Evolutionary conservation across 2,797 vertebrate species (phyloP), one percentile per base, ranked within the genome.

Genomic region (Thamnophis elegans): DNA sequence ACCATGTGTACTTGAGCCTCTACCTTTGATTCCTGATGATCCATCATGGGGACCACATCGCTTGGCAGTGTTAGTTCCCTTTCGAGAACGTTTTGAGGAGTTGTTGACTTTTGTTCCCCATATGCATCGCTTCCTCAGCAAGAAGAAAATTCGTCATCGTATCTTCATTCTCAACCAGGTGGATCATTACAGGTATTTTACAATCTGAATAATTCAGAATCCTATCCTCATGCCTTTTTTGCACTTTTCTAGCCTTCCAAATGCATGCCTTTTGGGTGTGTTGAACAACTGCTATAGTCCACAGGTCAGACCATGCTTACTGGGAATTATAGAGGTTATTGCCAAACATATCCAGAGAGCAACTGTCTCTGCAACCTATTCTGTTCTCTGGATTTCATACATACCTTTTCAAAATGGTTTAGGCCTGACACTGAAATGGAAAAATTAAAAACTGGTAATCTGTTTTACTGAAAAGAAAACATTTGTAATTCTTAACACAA

Each of bases 51-150:
- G 98, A 0, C 98, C 98, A 78, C 99, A 99, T 95, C 98, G 98
- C 91, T 97, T 99, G 96, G 98, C 98, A 0, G 96, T 99, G 85
- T 96, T 99, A 90, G 96, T 99, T 55, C 99, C 99, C 5, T 99
- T 99, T 96, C 98, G 99, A 0, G 99, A 99, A 88, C 98, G 99
- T 92, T 99, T 99, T 28, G 99, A 99, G 94, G 99, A 99, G 97
- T 98, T 99, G 86, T 97, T 99, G 95, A 97, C 98, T 36, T 99
- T 99, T 0, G 98, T 99, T 58, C 99, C 99, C 16, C 98, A 99
- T 96, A 98, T 99, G 98, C 99, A 99, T 93, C 94, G 93, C 2
- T 99, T 98, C 95, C 98, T 99, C 92, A 98, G 97, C 97, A 98
- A 97, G 96, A 99, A 99, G 97, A 99, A 98, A 96, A 98, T 99